Evolutionary conservation across 2,113 vertebrate genomes (phyloP).

Genomic region (Dipodomys merriami): DNA sequence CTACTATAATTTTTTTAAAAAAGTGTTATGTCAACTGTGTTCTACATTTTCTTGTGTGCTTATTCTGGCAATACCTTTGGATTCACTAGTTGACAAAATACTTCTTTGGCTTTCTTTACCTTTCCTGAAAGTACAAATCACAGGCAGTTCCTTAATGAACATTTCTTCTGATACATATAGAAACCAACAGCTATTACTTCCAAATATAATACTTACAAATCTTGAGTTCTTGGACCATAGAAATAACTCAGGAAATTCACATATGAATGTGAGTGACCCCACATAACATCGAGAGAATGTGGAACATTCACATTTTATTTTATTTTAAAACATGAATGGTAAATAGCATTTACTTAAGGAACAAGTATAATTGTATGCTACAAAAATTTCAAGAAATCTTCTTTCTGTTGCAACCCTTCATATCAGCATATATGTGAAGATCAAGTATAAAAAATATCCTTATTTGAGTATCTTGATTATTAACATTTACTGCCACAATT

Average conservation of each 20-base stretch:
- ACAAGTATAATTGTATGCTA: background rate
- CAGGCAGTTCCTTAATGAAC: background rate
- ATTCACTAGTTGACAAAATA: constrained; percentile 9
- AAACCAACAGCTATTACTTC: background rate
- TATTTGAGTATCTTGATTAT: background rate
- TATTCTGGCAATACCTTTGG: background rate
- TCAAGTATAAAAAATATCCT: background rate
- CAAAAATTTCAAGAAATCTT: background rate
- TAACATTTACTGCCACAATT: background rate
- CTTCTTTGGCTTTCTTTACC: background rate
- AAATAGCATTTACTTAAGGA: constrained; percentile 51
- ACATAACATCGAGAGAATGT: background rate
- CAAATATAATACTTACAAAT: background rate
- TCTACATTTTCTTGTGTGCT: background rate
- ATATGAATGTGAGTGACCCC: background rate
- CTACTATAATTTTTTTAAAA: background rate
- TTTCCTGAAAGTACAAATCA: constrained; percentile 32
- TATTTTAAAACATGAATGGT: constrained; percentile 6
- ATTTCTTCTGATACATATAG: constrained; percentile 17
- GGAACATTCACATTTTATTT: background rate
- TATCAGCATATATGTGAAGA: background rate
- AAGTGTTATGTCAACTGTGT: background rate
- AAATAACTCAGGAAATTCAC: constrained; percentile 46
- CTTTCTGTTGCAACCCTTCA: background rate
- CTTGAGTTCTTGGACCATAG: background rate